Percentiles rank a stretch among this genome's conserved stretches.
These are phyloP conservation scores for Eucriotettix oculatus DNA, from an alignment of 2,888 invertebrate species.

Conservation along the genomic window DNA sequence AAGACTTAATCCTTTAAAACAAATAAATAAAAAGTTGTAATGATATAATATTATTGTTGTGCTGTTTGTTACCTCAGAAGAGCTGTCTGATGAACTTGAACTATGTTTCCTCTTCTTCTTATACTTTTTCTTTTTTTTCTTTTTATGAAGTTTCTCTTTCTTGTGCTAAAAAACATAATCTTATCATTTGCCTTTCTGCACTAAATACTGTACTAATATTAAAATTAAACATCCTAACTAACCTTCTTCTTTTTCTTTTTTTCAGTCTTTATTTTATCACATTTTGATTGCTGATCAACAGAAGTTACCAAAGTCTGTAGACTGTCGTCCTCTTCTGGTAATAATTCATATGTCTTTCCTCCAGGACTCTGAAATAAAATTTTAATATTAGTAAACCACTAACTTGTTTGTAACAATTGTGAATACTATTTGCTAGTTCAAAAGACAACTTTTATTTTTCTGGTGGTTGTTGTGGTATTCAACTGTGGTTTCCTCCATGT, in stretches of 20 bases:
- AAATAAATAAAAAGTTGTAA: too few relatives aligned
- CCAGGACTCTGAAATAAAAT: constrained; percentile 18
- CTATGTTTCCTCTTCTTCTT: constrained; percentile 16
- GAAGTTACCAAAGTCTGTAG: neutral
- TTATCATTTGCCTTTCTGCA: constrained; percentile 9
- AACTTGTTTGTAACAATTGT: neutral
- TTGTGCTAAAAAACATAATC: constrained; percentile 11
- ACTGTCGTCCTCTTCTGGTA: constrained; percentile 21
- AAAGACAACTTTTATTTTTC: too few relatives aligned
- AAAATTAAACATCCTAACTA: neutral
- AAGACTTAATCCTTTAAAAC: too few relatives aligned
- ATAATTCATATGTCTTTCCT: constrained; percentile 26
- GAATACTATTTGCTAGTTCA: too few relatives aligned
- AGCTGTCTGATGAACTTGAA: constrained; percentile 14
- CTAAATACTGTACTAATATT: constrained; percentile 13
- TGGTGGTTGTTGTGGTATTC: too few relatives aligned
- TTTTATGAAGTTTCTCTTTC: constrained; percentile 20
- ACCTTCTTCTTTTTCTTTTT: neutral
- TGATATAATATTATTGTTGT: too few relatives aligned
- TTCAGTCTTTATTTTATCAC: neutral
- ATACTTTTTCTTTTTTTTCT: constrained; percentile 21
- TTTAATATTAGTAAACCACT: too few relatives aligned
- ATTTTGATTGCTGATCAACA: too few relatives aligned
- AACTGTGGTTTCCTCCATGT: too few relatives aligned
- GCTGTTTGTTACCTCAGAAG: constrained; percentile 12